Percentiles rank a stretch among this genome's conserved stretches.
Evolutionary conservation across 2,113 vertebrate genomes (phyloP).

Genomic region (Psittacus erithacus): DNA sequence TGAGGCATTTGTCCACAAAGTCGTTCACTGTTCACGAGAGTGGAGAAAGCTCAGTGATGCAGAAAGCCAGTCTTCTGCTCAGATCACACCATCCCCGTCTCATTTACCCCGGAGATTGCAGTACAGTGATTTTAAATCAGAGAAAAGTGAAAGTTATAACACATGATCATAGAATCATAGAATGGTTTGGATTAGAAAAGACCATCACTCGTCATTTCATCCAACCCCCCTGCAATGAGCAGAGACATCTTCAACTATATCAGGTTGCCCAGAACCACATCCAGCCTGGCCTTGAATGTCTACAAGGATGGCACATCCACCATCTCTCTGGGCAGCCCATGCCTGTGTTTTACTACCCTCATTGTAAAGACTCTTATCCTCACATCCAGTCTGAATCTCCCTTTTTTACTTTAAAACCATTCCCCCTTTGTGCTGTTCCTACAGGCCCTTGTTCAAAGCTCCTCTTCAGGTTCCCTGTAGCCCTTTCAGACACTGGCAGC

Average conservation of each 20-base stretch:
- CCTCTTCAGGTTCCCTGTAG: not conserved
- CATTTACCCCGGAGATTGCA: not conserved
- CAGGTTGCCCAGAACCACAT: not conserved
- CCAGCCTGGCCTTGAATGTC: not conserved
- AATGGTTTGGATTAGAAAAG: not conserved
- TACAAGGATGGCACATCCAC: not conserved
- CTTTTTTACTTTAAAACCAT: not conserved
- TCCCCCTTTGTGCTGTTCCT: not conserved
- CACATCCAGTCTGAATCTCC: not conserved
- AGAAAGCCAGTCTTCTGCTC: not conserved
- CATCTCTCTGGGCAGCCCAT: not conserved
- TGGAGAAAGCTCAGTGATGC: not conserved
- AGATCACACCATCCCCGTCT: not conserved
- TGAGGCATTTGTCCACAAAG: fast-evolving
- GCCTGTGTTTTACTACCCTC: not conserved
- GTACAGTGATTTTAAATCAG: not conserved
- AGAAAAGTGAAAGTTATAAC: not conserved
- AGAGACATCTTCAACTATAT: not conserved
- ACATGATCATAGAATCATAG: not conserved
- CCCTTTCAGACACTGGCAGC: not conserved
- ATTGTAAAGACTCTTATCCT: not conserved
- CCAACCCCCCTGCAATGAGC: not conserved
- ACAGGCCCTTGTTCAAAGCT: not conserved
- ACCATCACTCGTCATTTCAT: not conserved
- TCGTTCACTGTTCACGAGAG: not conserved